Conservation (phyloP, 2,888 invertebrate species). For the Beris chalybata region DNA sequence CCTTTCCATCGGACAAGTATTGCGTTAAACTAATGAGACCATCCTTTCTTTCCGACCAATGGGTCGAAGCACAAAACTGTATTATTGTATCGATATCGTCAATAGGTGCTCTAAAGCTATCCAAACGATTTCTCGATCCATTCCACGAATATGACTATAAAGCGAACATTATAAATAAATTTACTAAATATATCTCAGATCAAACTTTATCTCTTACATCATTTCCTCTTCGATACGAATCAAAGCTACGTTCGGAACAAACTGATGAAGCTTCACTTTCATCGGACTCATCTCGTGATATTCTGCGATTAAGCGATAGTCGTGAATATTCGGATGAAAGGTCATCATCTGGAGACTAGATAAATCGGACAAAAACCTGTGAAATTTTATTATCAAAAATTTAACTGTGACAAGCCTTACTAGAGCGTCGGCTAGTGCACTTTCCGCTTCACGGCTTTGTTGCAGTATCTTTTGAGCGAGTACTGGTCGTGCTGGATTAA, state of each 20-base stretch:
- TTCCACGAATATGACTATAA: conserved; percentile 80
- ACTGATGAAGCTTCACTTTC: conserved; percentile 95
- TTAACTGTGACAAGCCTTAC: conserved; percentile 49
- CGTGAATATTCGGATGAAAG: conserved; percentile 48
- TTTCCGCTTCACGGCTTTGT: conserved; percentile 86
- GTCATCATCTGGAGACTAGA: conserved; percentile 60
- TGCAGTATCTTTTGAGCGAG: conserved; percentile 82
- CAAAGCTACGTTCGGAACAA: conserved; percentile 87
- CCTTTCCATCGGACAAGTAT: conserved; percentile 64
- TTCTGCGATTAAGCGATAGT: conserved; percentile 57
- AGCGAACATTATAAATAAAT: conserved; percentile 26
- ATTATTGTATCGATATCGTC: conserved; percentile 86
- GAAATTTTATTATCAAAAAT: conserved; percentile 10
- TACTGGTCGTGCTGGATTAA: conserved; percentile 61
- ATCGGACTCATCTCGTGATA: conserved; percentile 74
- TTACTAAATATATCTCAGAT: conserved; percentile 36
- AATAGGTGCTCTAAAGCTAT: conserved; percentile 63
- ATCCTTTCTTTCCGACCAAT: conserved; percentile 95
- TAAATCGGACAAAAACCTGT: conserved; percentile 29
- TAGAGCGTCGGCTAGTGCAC: conserved; percentile 74
- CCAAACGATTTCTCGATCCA: conserved; percentile 76
- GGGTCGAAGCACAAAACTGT: conserved; percentile 81
- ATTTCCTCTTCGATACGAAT: conserved; percentile 76
- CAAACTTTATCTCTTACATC: conserved; percentile 66
- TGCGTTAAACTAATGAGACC: conserved; percentile 81